phyloP scores from a whole-genome alignment of 2,113 vertebrate genomes.

The Colinus virginianus region DNA sequence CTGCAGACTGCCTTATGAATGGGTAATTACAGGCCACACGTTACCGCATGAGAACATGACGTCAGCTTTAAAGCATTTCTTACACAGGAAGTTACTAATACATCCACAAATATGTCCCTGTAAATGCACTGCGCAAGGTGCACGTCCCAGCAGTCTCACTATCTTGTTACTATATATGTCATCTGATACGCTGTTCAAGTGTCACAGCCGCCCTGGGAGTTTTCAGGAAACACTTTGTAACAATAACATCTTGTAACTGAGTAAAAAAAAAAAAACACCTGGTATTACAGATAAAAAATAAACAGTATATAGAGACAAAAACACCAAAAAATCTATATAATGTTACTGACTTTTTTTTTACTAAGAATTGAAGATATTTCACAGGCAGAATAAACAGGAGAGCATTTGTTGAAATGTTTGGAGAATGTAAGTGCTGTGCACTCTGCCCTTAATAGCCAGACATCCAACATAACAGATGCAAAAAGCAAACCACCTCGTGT shows the following conservation, averaged over 20 bases:
- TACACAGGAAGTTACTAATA: constrained; percentile 38
- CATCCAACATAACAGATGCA: neutral
- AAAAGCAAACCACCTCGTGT: neutral
- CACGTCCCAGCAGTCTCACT: neutral
- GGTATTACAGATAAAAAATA: neutral
- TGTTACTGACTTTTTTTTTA: neutral
- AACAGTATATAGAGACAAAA: too few relatives aligned
- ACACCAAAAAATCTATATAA: neutral
- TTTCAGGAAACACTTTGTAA: neutral
- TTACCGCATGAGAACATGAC: neutral
- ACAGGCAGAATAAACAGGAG: neutral
- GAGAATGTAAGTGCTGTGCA: neutral
- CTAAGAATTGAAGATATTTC: neutral
- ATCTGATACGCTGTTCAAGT: neutral
- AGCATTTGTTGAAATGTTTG: neutral
- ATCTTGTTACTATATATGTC: neutral
- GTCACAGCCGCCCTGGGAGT: neutral
- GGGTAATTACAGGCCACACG: constrained; percentile 2
- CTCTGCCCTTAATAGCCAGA: neutral
- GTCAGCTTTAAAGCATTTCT: constrained; percentile 32
- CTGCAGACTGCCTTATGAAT: constrained; percentile 28
- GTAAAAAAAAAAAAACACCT: neutral
- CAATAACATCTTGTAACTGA: neutral
- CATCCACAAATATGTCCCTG: neutral
- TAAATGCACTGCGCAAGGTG: neutral